Evolutionary conservation across 1,140 invertebrate genomes (phyloP).

Genomic region (Drosophila ficusphila): DNA sequence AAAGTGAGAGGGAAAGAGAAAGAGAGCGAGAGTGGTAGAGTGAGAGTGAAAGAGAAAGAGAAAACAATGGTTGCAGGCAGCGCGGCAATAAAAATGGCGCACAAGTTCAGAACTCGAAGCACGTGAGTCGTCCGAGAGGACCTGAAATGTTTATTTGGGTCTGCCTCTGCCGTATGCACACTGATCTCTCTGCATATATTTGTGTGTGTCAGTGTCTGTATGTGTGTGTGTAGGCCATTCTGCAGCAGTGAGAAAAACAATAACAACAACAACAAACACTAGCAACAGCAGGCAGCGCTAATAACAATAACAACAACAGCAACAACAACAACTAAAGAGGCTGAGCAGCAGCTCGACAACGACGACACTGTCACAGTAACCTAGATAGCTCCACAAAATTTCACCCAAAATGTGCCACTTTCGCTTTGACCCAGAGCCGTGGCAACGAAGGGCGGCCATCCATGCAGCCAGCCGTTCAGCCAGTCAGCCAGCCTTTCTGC

Average conservation of each 20-base stretch:
- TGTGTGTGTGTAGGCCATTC: conserved; percentile 68
- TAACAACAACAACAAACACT: conserved; percentile 49
- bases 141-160: conserved; percentile 77
- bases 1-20: neutral
- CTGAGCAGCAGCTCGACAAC: conserved; percentile 47
- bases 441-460: conserved; percentile 65
- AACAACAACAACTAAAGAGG: neutral
- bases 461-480: conserved; percentile 28
- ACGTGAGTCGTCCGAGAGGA: conserved; percentile 65
- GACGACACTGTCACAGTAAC: conserved; percentile 77
- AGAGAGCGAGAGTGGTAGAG: too few relatives aligned
- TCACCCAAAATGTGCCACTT: conserved; percentile 79
- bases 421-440: conserved; percentile 78
- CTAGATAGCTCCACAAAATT: conserved; percentile 80
- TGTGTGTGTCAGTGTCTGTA: conserved; percentile 22
- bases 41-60: conserved; percentile 9
- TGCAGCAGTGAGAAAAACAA: conserved; percentile 53
- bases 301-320: conserved; percentile 36
- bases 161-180: conserved; percentile 43
- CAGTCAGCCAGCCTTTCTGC: conserved; percentile 7
- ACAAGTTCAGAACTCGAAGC: conserved; percentile 76
- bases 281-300: conserved; percentile 31
- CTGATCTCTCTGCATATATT: conserved; percentile 27
- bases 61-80: conserved; percentile 71
- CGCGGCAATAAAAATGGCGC: conserved; percentile 78